Evolutionary conservation across 1,140 invertebrate species (phyloP), one percentile per base, ranked within the genome.

Genomic region (Diabrotica undecimpunctata): DNA sequence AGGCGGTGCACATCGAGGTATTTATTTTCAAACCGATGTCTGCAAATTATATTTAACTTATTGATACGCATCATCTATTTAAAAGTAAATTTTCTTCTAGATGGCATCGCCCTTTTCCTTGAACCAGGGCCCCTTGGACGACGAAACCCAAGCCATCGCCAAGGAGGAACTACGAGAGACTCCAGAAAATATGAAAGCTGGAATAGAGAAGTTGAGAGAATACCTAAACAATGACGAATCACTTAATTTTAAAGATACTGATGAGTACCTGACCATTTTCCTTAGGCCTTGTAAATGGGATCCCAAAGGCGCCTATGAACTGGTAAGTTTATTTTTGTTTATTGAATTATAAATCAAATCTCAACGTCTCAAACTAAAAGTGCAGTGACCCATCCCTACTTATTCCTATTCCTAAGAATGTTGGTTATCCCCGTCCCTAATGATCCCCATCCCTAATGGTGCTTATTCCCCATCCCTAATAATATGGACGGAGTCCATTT

Each of bases 251-350:
- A 82, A 81, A 56, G 87, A 89, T 37, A 88, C 90, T 64, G 90
- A 92, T 69, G 88, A 90, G 4, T 85, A 90, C 36, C 80, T 93
- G 0, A 81, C 86, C 14, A 88, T 90, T 36, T 92, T 92, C 72
- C 78, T 93, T 11, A 83, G 91, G 46, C 89, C 89, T 38, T 90
- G 88, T 75, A 92, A 93, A 77, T 93, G 85, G 77, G 93, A 92
- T 73, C 85, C 90, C 0, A 82, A 92, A 66, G 91, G 90, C 78
- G 90, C 90, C 0, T 79, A 86, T 46, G 84, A 85, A 69, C 78
- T 92, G 79, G 88, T 90, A 76, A 84, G 86, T 82, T n/a, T 46
- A 10, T 6, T 10, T 46, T 46, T 46, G 25, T 25, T 25, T 25
- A 25, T 25, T 25, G n/a, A n/a, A n/a, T n/a, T n/a, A n/a, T n/a